Evolutionary conservation across 2,113 vertebrate species (phyloP).

Genomic region (Numenius arquata): DNA sequence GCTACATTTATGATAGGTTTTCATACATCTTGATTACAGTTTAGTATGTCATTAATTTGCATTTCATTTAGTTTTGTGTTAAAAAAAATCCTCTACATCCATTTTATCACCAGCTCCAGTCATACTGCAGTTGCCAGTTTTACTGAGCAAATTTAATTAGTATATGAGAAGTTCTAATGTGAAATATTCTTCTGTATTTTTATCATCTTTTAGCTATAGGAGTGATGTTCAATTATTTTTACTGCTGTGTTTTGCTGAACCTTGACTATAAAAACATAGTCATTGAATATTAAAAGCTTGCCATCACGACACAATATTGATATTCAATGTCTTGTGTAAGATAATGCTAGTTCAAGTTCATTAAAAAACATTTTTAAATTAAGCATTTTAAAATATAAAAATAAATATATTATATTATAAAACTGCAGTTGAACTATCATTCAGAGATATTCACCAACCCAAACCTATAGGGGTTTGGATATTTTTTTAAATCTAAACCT

Average conservation of each 20-base stretch:
- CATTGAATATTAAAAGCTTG: not conserved
- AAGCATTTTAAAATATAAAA: not conserved
- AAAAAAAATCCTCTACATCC: not conserved
- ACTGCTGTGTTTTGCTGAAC: slow-evolving; percentile 6
- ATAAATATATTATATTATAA: too few species aligned
- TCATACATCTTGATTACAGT: not conserved
- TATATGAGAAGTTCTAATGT: not conserved
- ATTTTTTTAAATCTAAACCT: not conserved
- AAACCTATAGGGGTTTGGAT: not conserved
- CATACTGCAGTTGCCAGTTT: not conserved
- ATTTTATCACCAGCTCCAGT: slow-evolving; percentile 1
- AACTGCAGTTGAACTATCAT: not conserved
- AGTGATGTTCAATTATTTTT: not conserved
- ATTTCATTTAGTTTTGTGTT: slow-evolving; percentile 4
- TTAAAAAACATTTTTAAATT: not conserved
- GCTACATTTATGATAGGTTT: not conserved
- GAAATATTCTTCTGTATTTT: not conserved
- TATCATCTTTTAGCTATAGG: not conserved
- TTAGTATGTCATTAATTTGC: not conserved
- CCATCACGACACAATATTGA: not conserved
- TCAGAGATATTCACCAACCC: not conserved
- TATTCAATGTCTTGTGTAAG: not conserved
- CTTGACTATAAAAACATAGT: not conserved
- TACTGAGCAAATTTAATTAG: not conserved
- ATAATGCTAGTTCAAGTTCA: not conserved